Percentiles rank a stretch among this genome's conserved stretches.
phyloP scores from a whole-genome alignment of 1,140 invertebrate species.

The Neelides sp. region DNA sequence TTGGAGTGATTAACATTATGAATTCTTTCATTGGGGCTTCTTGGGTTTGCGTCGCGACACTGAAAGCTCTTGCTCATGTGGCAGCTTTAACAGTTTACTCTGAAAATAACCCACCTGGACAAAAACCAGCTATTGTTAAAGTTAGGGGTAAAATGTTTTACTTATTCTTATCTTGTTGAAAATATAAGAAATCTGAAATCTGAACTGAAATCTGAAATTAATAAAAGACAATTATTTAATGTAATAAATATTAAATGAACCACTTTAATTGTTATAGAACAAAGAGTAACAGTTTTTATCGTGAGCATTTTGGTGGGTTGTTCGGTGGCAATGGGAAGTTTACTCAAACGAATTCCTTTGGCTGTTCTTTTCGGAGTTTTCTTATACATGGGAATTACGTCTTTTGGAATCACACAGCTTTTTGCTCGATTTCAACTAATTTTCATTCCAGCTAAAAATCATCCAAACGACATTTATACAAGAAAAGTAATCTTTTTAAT shows the following conservation, averaged over 20 bases:
- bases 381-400: conserved; percentile 89
- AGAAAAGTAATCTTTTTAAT: not conserved
- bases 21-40: conserved; percentile 77
- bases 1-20: conserved; percentile 62
- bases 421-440: conserved; percentile 73
- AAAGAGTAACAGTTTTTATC: conserved; percentile 60
- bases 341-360: conserved; percentile 74
- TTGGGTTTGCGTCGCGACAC: conserved; percentile 88
- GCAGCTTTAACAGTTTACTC: conserved; percentile 85
- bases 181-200: not conserved
- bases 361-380: conserved; percentile 91
- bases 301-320: conserved; percentile 61
- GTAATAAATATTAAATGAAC: conserved; percentile 1
- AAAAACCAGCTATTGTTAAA: conserved; percentile 77
- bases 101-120: conserved; percentile 81
- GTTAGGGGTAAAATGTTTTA: conserved; percentile 50
- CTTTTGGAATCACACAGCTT: conserved; percentile 80
- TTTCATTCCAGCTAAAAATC: conserved; percentile 87
- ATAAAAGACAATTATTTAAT: not conserved
- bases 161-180: not conserved
- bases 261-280: conserved; percentile 45
- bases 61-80: conserved; percentile 71
- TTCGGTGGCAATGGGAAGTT: conserved; percentile 64
- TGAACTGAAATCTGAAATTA: not conserved
- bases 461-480: conserved; percentile 48